Percentiles rank a stretch among this genome's conserved stretches.
phyloP scores from a whole-genome alignment of 2,888 invertebrate genomes.

The Cryptocheilus praepositus region DNA sequence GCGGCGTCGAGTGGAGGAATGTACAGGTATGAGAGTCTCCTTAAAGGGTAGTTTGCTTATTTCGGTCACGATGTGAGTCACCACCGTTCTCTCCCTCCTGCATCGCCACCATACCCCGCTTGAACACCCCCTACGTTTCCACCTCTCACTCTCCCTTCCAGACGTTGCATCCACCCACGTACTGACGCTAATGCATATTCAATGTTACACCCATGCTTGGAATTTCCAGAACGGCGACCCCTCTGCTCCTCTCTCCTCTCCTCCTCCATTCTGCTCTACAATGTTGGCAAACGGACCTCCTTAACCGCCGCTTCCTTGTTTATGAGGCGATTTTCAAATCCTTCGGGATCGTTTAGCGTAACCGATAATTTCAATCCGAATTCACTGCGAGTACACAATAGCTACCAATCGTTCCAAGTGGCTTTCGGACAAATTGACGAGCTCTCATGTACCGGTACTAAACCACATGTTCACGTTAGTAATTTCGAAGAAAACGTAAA shows the following conservation, averaged over 20 bases:
- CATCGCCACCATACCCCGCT: constrained; percentile 27
- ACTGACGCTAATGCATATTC: constrained; percentile 71
- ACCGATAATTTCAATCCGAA: no score
- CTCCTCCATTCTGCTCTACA: constrained; percentile 6
- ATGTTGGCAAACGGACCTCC: constrained; percentile 10
- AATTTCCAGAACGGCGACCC: constrained; percentile 42
- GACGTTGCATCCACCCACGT: constrained; percentile 56
- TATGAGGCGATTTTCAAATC: constrained; percentile 34
- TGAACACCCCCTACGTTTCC: constrained; percentile 7
- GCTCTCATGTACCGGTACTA: no score
- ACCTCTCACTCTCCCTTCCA: constrained; percentile 42
- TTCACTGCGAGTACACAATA: no score
- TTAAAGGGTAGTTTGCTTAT: constrained; percentile 60
- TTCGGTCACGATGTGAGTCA: constrained; percentile 63
- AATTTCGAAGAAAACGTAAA: no score
- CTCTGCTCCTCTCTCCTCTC: constrained; percentile 6
- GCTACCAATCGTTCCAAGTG: no score
- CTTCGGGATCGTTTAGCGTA: not conserved
- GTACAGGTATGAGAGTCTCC: constrained; percentile 21
- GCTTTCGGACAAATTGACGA: no score
- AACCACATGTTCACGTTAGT: no score
- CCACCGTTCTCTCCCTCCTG: constrained; percentile 28
- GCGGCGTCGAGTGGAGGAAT: constrained; percentile 31
- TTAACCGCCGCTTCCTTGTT: constrained; percentile 25
- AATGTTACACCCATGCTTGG: constrained; percentile 60